phyloP scores from a whole-genome alignment of 2,888 invertebrate species.

The Noctua comes region DNA sequence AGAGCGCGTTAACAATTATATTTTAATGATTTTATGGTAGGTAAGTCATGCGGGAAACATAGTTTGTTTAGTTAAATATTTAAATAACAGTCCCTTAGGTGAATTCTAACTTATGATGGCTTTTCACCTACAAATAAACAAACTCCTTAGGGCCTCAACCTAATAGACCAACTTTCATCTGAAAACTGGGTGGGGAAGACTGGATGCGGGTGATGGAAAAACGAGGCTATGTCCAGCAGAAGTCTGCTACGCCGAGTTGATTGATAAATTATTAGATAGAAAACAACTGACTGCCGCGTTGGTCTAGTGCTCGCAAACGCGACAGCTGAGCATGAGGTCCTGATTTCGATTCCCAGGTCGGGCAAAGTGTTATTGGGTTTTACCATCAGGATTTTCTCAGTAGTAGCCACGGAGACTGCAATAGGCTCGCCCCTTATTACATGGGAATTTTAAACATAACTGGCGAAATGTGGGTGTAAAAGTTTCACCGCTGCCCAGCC shows the following conservation, averaged over 20 bases:
- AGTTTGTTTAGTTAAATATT: not conserved
- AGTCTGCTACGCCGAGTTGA: not conserved
- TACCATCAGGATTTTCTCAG: too few species aligned
- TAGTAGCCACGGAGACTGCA: not conserved
- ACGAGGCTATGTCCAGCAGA: not conserved
- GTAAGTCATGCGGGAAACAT: not conserved
- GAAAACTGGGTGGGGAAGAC: not conserved
- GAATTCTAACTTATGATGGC: not conserved
- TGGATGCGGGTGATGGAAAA: not conserved
- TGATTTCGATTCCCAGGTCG: not conserved
- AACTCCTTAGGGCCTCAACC: not conserved
- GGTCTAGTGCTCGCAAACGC: not conserved
- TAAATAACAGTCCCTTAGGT: not conserved
- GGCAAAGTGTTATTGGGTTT: not conserved
- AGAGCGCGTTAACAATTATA: not conserved
- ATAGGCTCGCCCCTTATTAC: not conserved
- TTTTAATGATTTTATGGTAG: not conserved
- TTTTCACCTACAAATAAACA: not conserved
- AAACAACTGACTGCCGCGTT: not conserved
- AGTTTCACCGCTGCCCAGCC: too few species aligned
- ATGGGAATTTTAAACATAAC: not conserved
- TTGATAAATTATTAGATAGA: not conserved
- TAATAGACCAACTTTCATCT: not conserved
- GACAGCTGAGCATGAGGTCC: not conserved
- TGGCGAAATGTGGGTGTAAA: not conserved